These are phyloP conservation scores for Phrynocephalus vlangalii DNA, from an alignment of 2,797 vertebrate genomes.

Conservation along the genomic window DNA sequence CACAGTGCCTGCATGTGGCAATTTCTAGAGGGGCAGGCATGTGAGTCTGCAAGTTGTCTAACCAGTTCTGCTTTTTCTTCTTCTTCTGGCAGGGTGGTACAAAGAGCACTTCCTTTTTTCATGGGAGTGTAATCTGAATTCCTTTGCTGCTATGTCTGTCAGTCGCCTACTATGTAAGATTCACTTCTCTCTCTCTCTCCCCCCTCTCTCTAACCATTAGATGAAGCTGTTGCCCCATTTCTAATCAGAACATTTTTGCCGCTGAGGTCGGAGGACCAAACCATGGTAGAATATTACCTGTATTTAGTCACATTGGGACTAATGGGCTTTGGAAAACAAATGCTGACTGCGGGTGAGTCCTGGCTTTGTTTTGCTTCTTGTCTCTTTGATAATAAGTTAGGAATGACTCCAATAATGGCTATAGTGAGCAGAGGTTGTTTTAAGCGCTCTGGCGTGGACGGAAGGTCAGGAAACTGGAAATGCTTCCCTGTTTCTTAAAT, in stretches of 20 bases:
- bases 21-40: not conserved
- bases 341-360: constrained; percentile 63
- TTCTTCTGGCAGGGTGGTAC: not conserved
- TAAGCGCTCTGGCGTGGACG: not conserved
- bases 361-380: fast-evolving
- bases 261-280: not conserved
- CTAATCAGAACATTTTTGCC: not conserved
- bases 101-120: constrained; percentile 61
- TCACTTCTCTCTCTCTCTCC: not conserved
- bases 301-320: constrained; percentile 59
- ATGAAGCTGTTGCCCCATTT: not conserved
- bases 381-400: not conserved
- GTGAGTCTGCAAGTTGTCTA: constrained; percentile 45
- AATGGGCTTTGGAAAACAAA: constrained; percentile 42
- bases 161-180: constrained; percentile 27
- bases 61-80: constrained; percentile 55
- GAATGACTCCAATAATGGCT: not conserved
- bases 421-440: not conserved
- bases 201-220: not conserved
- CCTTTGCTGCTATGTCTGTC: constrained; percentile 41
- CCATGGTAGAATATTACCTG: constrained; percentile 61
- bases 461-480: not conserved
- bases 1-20: constrained; percentile 40
- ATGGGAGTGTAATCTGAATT: constrained; percentile 38
- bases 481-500: not conserved